Percentiles rank a stretch among this genome's conserved stretches.
Conservation (phyloP, 2,113 vertebrate species). For the Phocoena sinus region DNA sequence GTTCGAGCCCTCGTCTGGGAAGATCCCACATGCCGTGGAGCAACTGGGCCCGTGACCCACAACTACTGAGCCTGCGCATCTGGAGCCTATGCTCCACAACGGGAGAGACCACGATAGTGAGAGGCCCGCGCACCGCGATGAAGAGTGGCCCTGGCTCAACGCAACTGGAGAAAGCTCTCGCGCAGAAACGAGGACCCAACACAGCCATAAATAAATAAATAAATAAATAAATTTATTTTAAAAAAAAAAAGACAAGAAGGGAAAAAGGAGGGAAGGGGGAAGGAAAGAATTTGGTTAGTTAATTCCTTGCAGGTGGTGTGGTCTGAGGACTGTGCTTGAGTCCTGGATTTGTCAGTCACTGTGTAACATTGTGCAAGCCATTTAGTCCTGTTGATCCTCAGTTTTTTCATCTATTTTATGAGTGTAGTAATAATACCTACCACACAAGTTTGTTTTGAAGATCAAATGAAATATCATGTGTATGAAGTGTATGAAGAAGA, state of each 20-base stretch:
- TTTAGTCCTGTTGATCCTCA: not conserved
- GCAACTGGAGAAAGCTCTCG: too few species aligned
- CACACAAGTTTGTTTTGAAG: not conserved
- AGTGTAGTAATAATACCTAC: not conserved
- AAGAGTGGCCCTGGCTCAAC: too few species aligned
- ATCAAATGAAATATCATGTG: not conserved
- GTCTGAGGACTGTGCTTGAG: not conserved
- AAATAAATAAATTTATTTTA: not conserved
- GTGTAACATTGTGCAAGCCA: not conserved
- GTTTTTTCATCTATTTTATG: not conserved
- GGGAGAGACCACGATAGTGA: too few species aligned
- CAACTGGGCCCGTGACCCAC: too few species aligned
- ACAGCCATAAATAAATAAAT: too few species aligned
- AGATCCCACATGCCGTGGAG: too few species aligned
- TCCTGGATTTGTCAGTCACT: not conserved
- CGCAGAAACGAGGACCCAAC: too few species aligned
- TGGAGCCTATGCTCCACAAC: too few species aligned
- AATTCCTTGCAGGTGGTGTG: not conserved
- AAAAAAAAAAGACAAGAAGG: not conserved
- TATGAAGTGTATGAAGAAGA: not conserved
- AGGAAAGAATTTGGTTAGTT: not conserved
- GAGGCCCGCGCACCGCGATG: rapidly evolving
- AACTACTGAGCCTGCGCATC: too few species aligned
- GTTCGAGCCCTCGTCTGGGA: too few species aligned
- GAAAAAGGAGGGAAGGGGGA: not conserved